Evolutionary conservation across 2,888 invertebrate genomes (phyloP).

Genomic region (Drosophila pseudotalamancana): DNA sequence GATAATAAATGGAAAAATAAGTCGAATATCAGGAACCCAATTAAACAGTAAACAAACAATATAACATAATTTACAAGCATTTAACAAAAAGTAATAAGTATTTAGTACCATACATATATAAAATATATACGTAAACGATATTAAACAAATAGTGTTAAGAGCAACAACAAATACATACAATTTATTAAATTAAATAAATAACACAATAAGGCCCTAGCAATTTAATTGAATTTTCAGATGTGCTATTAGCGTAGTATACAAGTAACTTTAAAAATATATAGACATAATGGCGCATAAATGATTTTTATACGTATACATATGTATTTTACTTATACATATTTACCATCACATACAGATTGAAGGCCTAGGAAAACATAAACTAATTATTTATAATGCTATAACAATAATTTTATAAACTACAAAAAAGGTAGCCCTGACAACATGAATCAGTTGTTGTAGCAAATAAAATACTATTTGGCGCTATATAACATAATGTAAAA

Average conservation of each 20-base stretch:
- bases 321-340: constrained; percentile 48
- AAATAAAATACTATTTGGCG: constrained; percentile 76
- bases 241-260: constrained; percentile 73
- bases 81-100: constrained; percentile 56
- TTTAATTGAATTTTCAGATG: constrained; percentile 66
- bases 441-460: constrained; percentile 56
- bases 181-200: constrained; percentile 26
- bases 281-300: constrained; percentile 49
- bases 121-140: constrained; percentile 57
- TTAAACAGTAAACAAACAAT: constrained; percentile 54
- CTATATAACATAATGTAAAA: constrained; percentile 69
- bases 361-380: constrained; percentile 25
- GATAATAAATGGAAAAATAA: constrained; percentile 42
- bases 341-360: constrained; percentile 40
- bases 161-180: constrained; percentile 13
- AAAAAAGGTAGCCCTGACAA: constrained; percentile 24
- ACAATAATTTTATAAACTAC: constrained; percentile 38
- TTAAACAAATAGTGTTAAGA: constrained; percentile 38
- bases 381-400: constrained; percentile 8
- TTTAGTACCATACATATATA: constrained; percentile 48
- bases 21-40: constrained; percentile 71
- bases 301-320: constrained; percentile 71
- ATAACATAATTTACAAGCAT: constrained; percentile 74
- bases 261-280: constrained; percentile 36
- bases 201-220: constrained; percentile 39